These are phyloP conservation scores for Centropus bengalensis DNA, from an alignment of 2,113 vertebrate genomes.

Conservation along the genomic window DNA sequence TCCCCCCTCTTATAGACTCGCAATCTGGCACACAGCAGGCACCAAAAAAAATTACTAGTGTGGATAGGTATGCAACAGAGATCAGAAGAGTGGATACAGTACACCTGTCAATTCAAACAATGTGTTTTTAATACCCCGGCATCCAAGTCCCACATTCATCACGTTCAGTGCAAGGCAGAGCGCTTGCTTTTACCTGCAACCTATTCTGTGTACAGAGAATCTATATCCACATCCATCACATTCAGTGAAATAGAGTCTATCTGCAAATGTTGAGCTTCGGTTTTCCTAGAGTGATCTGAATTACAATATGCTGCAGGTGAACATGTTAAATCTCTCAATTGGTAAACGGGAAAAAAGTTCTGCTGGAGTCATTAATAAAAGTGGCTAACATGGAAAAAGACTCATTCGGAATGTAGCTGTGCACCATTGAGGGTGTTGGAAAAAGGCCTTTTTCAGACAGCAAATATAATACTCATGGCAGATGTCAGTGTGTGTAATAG, in stretches of 20 bases:
- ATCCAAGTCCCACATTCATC: slow-evolving; percentile 33
- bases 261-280: slow-evolving; percentile 33
- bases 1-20: background rate
- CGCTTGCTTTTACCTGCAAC: slow-evolving; percentile 42
- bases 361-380: slow-evolving; percentile 40
- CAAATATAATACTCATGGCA: slow-evolving; percentile 12
- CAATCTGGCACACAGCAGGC: slow-evolving; percentile 37
- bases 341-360: background rate
- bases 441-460: background rate
- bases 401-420: background rate
- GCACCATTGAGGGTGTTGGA: background rate
- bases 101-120: slow-evolving; percentile 19
- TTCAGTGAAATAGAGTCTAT: slow-evolving; percentile 32
- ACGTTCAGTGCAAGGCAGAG: slow-evolving; percentile 34
- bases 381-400: background rate
- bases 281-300: slow-evolving; percentile 23
- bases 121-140: background rate
- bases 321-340: background rate
- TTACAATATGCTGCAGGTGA: slow-evolving; percentile 34
- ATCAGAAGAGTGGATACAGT: background rate
- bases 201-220: slow-evolving; percentile 6
- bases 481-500: background rate
- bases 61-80: background rate
- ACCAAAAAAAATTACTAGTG: background rate
- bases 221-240: slow-evolving; percentile 52